A percentile compares a stretch with the other conserved stretches of the same genome.
Conservation (phyloP, 1,140 invertebrate species). For the Zaprionus africanus region DNA sequence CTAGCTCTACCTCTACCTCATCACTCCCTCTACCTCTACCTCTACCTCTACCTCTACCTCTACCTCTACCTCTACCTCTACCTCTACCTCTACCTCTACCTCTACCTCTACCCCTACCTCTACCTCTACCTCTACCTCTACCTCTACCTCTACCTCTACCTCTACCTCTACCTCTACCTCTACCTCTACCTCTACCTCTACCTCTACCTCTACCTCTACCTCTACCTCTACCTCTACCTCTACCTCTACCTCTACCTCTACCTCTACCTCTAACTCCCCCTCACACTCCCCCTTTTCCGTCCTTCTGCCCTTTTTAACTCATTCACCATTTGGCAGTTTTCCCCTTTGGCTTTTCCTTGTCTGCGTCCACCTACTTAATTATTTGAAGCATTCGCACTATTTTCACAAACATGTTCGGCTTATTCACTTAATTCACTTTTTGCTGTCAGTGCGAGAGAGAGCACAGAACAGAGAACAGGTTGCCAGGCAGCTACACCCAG, state of each 20-base stretch:
- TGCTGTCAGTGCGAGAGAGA: conserved; percentile 48
- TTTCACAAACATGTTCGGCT: conserved; percentile 80
- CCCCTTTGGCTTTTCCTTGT: conserved; percentile 11
- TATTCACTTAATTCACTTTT: conserved; percentile 83
- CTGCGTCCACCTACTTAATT: conserved; percentile 78
- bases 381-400: conserved; percentile 80
- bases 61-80: too few species aligned
- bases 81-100: too few species aligned
- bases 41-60: too few species aligned
- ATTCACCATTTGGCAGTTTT: conserved; percentile 41
- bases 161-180: too few species aligned
- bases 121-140: too few species aligned
- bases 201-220: too few species aligned
- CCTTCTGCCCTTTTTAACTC: conserved; percentile 40
- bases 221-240: too few species aligned
- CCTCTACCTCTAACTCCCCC: too few species aligned
- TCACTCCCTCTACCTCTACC: too few species aligned
- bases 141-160: conserved; percentile 15
- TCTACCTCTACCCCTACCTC: too few species aligned
- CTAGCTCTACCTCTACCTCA: conserved; percentile 14
- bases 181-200: too few species aligned
- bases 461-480: conserved; percentile 63
- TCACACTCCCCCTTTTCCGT: background rate
- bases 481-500: conserved; percentile 68
- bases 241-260: too few species aligned